Evolutionary conservation across 1,140 invertebrate species (phyloP).

Genomic region (Orussus abietinus): DNA sequence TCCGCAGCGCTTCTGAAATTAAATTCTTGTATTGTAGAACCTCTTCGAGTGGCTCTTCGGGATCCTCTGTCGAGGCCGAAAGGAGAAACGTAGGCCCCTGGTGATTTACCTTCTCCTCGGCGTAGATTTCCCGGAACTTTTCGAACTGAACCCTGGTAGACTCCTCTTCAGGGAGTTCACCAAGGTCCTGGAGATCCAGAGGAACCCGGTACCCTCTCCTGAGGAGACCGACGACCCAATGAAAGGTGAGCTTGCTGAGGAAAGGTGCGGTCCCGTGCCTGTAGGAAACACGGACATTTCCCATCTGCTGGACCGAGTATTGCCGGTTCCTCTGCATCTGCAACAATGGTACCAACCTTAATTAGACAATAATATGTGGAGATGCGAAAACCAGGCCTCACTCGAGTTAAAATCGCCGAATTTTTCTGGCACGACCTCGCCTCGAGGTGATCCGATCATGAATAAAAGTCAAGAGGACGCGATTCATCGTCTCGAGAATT

Average conservation of each 20-base stretch:
- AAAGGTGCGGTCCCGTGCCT: constrained; percentile 25
- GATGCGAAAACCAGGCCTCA: no score
- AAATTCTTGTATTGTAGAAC: no score
- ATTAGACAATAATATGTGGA: no score
- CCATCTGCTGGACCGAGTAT: constrained; percentile 17
- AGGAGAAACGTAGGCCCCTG: no score
- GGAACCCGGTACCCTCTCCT: constrained; percentile 63
- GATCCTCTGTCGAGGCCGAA: no score
- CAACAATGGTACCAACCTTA: no score
- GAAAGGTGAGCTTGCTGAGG: constrained; percentile 64
- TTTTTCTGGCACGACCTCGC: no score
- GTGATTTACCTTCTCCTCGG: constrained; percentile 51
- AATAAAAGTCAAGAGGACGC: no score
- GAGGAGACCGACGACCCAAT: constrained; percentile 70
- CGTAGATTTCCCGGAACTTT: constrained; percentile 54
- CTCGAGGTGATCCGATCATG: no score
- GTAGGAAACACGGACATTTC: constrained; percentile 21
- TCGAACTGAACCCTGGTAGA: constrained; percentile 53
- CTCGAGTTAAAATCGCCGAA: no score
- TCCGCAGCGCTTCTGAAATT: constrained; percentile 12
- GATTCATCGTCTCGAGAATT: no score
- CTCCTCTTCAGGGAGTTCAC: constrained; percentile 65
- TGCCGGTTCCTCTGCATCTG: constrained; percentile 27
- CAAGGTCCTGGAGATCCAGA: constrained; percentile 67
- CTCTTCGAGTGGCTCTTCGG: no score